A percentile compares a stretch with the other conserved stretches of the same genome.
Evolutionary conservation across 2,888 invertebrate genomes (phyloP).

Genomic region (Laothoe populi): DNA sequence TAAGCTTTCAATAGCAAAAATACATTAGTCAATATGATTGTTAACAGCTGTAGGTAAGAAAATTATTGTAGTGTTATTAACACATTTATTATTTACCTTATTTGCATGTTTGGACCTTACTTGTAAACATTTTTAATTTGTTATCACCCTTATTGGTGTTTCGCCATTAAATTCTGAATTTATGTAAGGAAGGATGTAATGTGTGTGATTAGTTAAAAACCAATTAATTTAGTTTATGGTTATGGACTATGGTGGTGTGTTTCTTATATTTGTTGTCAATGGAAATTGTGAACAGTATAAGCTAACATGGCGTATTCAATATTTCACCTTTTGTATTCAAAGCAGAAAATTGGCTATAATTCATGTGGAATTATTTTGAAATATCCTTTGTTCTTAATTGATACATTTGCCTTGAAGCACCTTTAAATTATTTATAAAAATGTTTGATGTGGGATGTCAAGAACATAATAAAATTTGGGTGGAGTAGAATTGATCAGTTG

Average conservation of each 20-base stretch:
- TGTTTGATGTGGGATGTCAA: too few relatives aligned
- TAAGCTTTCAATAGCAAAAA: slow-evolving; percentile 19
- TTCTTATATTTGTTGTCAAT: background rate
- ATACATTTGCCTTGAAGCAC: too few relatives aligned
- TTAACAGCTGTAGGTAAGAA: slow-evolving; percentile 22
- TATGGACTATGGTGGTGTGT: background rate
- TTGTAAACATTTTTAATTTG: background rate
- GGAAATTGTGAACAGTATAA: background rate
- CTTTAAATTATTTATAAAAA: too few relatives aligned
- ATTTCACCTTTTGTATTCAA: background rate
- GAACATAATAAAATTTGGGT: too few relatives aligned
- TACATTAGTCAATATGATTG: slow-evolving; percentile 17
- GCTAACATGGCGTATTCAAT: background rate
- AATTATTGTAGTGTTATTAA: slow-evolving; percentile 24
- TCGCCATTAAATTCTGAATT: too few relatives aligned
- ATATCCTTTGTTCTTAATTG: too few relatives aligned
- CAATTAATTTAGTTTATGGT: background rate
- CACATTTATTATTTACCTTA: background rate
- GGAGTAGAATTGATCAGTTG: background rate
- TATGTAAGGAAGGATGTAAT: background rate
- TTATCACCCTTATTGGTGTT: background rate
- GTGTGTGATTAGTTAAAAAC: background rate
- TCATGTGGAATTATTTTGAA: too few relatives aligned
- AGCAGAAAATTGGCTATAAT: too few relatives aligned
- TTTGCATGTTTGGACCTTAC: background rate